Evolutionary conservation across 2,797 vertebrate species (phyloP), one percentile per base, ranked within the genome.

Genomic region (Buphagus erythrorhynchus): DNA sequence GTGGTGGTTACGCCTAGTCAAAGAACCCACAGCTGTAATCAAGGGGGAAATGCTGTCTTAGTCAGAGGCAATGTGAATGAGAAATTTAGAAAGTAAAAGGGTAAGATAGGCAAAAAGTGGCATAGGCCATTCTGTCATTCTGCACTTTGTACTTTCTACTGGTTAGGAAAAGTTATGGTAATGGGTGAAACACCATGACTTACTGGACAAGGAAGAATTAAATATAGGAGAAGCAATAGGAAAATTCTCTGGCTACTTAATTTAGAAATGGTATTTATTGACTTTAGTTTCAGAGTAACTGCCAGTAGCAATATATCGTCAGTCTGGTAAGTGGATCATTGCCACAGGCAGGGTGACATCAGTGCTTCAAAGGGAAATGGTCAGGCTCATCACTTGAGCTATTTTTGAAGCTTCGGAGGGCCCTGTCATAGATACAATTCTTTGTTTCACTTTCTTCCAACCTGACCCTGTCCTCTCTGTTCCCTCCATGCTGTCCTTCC

Each of bases 211-310:
- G 61, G 45, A 90, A 89, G 48, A 88, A 95, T 82, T 87, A 92
- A 75, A 89, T 67, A 48, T 11, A 91, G 54, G 80, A 83, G 68
- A 94, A 88, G 72, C 73, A 95, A 81, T 21, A 84, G 69, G 63
- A 86, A 95, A 90, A 88, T 58, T 58, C 49, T 90, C 69, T 81
- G 71, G 72, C 28, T 85, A 87, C 57, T 90, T 88, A 86, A 93
- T 90, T 93, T 93, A 62, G 72, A 90, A 88, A 90, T 77, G 21
- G 59, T 86, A 90, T 93, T 92, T 91, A 85, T 87, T 91, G 78
- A 86, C 79, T 91, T 83, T 19, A 88, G 61, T 78, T 95, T 66
- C 80, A 80, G 61, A 74, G 61, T 73, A 90, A 93, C 86, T 86
- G 77, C 94, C 72, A 94, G 81, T 25, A 93, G 89, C 87, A 91